Evolutionary conservation across 53 echinoderm and acorn worm species (phyloP), one percentile per base, ranked within the genome.

Genomic region (Echinarachnius parma): DNA sequence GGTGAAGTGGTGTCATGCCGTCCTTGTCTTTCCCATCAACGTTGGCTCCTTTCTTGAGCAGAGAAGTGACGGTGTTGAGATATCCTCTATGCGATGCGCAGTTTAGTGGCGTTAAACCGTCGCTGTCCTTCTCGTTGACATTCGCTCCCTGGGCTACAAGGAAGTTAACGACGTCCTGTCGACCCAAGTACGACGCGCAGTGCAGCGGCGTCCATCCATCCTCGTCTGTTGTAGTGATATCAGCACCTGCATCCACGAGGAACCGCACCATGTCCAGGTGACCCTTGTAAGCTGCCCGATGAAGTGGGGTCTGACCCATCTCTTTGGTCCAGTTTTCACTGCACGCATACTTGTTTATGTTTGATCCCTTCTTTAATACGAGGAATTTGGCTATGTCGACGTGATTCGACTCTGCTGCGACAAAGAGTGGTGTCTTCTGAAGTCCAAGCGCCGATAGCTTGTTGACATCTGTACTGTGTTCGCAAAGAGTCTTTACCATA

Each of bases 131-230:
- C 30, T 9, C 59, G 4, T 59, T 28, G 30, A 59, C 59, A 16
- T 59, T 15, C 5, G 59, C 26, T 59, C 59, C 59, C 29, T 25
- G n/a, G 15, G 4, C 16, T 27, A 59, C 30, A 16, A 59, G 59
- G 30, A 59, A 59, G 26, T 59, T 30, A 4, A 30, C 31, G 59
- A 59, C 30, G 26, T 59, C 59, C 26, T 59, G 59, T 7, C 59
- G 59, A 29, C 59, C 59, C 29, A 59, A 30, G 29, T 28, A 59
- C 0, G 59, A 28, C n/a, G 59, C 59, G n/a, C 59, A 28, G 29
- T 59, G 59, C n/a, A 59, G 29, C 15, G 59, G 27, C 15, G 59
- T 59, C 59, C 59, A 59, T 14, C 59, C 59, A 28, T 59, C 59
- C 16, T 30, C 59, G 30, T 59, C 59, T 5, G 26, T 4, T 25